phyloP scores from a whole-genome alignment of 2,797 vertebrate genomes.

The Squalus acanthias region DNA sequence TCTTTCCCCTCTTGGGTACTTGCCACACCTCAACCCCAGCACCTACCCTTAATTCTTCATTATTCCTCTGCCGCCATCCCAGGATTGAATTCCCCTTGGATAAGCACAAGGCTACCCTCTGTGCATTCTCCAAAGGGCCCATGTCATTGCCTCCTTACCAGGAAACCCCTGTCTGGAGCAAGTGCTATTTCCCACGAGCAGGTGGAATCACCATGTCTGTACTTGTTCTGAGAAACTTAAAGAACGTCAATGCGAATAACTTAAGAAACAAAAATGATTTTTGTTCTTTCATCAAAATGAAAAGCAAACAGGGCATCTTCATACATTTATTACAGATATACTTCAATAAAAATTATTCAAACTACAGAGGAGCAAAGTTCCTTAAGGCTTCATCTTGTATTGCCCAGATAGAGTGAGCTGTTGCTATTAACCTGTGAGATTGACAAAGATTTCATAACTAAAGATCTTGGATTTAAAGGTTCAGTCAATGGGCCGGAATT shows the following conservation, averaged over 20 bases:
- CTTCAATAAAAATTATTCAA: background rate
- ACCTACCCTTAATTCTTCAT: background rate
- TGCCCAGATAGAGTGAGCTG: background rate
- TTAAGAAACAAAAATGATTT: background rate
- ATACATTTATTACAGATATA: background rate
- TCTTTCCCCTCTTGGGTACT: no score
- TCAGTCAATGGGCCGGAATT: background rate
- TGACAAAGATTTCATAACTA: background rate
- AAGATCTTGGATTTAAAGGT: background rate
- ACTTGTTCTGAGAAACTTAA: background rate
- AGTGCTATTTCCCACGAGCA: background rate
- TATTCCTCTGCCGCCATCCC: background rate
- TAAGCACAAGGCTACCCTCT: background rate
- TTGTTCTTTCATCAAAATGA: background rate
- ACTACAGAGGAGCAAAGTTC: background rate
- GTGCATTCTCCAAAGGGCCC: background rate
- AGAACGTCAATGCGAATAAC: background rate
- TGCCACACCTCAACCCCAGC: background rate
- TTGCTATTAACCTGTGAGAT: background rate
- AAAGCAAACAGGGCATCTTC: background rate
- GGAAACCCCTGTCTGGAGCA: background rate
- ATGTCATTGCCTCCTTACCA: background rate
- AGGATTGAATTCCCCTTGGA: background rate
- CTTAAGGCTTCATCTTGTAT: background rate
- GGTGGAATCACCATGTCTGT: background rate